Base-by-base conservation (phyloP, 2,888 invertebrate species). In the Tipula unca region DNA sequence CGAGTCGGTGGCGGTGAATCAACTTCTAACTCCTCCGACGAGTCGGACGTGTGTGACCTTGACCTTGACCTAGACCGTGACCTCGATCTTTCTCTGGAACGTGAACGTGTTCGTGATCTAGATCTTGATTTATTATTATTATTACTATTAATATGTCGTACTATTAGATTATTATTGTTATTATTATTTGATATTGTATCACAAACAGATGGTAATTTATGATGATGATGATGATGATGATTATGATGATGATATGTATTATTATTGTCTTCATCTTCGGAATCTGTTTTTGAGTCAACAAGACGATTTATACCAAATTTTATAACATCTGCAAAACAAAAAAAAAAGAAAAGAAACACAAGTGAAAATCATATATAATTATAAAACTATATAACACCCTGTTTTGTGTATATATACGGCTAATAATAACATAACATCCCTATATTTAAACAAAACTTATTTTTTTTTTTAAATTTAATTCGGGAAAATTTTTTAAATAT, bases 231-330 rank as follows among this genome's bases (percentile, higher is more conserved):
- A 48, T 48, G 48, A 17, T 39, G 85, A 82, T 13, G 84, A 85
- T n/a, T 86, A 82, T 20, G 85, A 88, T 87, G 48, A 87, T 92
- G 92, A 87, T 93, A 92, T 88, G 91, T 89, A 88, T 90, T 89
- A 86, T 89, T 89, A 88, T 93, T 93, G 87, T 93, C 93, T 87
- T 94, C 94, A 85, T 94, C 94, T 32, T 93, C 93, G 36, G 92
- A 92, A 69, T 93, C 93, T 87, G 93, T 92, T 85, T 88, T 88
- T 69, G 69, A 69, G 20, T 93, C 93, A 39, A 97, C 95, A 88
- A 97, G 91, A 86, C 96, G 94, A 90, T 94, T 96, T 88, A 97
- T 95, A 86, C 96, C 96, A 89, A 96, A 97, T 89, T 96, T 96
- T 89, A 96, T 94, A 89, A 95, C 94, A 89, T 96, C 96, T 96